phyloP scores from a whole-genome alignment of 1,140 invertebrate genomes.

The Uloborus diversus region DNA sequence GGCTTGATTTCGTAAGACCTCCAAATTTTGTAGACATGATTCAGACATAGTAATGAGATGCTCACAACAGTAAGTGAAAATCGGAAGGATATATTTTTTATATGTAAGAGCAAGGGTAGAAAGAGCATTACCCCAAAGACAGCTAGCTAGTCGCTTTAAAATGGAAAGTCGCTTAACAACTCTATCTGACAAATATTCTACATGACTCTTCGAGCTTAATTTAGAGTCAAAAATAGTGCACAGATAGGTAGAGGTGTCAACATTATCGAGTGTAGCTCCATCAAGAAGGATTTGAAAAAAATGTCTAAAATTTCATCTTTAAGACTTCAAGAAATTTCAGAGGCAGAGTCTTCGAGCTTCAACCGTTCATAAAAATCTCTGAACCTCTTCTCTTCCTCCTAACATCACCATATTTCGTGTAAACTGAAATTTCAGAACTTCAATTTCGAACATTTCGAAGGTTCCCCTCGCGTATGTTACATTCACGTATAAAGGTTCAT shows the following conservation, averaged over 20 bases:
- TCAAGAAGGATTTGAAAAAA: too few species aligned
- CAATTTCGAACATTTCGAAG: too few species aligned
- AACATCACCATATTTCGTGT: too few species aligned
- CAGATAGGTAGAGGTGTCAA: slow-evolving; percentile 8
- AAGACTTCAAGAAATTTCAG: too few species aligned
- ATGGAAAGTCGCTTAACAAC: neutral
- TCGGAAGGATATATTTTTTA: neutral
- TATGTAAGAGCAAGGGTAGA: neutral
- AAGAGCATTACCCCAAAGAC: neutral
- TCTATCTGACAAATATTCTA: neutral
- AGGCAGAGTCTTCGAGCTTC: too few species aligned
- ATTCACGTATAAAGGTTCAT: too few species aligned
- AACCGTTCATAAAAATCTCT: too few species aligned
- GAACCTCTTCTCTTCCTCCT: too few species aligned
- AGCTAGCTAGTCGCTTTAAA: neutral
- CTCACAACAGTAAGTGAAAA: neutral
- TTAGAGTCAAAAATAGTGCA: neutral
- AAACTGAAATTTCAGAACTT: too few species aligned
- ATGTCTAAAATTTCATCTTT: too few species aligned
- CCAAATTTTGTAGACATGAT: neutral
- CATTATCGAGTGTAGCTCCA: neutral
- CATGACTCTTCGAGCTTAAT: neutral
- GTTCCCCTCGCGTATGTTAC: too few species aligned
- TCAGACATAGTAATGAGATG: neutral
- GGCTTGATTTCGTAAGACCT: neutral